Percentiles rank a stretch among this genome's conserved stretches.
These are phyloP conservation scores for Ahaetulla prasina DNA, from an alignment of 2,113 vertebrate species.

Conservation along the genomic window DNA sequence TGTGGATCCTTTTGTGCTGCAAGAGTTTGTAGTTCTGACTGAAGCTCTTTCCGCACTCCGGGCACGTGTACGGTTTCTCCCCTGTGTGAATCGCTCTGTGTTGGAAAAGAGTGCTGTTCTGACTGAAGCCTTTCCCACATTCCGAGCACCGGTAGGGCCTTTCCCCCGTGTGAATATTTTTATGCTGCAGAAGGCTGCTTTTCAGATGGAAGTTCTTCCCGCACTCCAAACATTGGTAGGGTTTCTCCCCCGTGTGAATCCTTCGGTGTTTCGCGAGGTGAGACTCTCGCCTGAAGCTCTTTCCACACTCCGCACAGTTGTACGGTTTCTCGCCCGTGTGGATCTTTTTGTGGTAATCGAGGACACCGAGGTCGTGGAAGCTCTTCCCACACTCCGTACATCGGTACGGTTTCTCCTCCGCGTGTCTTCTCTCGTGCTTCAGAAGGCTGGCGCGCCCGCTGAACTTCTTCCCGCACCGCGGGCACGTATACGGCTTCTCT, in stretches of 20 bases:
- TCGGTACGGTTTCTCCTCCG: background rate
- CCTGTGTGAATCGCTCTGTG: background rate
- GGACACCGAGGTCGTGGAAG: background rate
- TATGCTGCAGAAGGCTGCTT: background rate
- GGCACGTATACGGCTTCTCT: background rate
- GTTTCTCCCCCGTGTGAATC: background rate
- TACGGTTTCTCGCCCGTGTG: background rate
- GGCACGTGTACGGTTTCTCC: background rate
- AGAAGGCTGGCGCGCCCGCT: background rate
- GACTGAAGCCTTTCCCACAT: background rate
- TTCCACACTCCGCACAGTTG: fast-evolving
- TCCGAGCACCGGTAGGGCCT: background rate
- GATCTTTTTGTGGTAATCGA: background rate
- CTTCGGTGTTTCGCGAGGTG: background rate
- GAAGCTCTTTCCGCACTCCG: background rate
- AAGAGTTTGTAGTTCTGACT: background rate
- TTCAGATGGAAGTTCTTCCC: background rate
- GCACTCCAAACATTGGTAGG: background rate
- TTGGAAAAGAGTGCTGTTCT: background rate
- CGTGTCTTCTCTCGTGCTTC: background rate
- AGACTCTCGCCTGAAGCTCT: background rate
- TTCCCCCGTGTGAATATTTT: background rate
- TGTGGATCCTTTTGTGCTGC: background rate
- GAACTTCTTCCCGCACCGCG: background rate
- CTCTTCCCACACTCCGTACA: background rate